phyloP scores from a whole-genome alignment of 2,888 invertebrate species.

The Euplexia lucipara region DNA sequence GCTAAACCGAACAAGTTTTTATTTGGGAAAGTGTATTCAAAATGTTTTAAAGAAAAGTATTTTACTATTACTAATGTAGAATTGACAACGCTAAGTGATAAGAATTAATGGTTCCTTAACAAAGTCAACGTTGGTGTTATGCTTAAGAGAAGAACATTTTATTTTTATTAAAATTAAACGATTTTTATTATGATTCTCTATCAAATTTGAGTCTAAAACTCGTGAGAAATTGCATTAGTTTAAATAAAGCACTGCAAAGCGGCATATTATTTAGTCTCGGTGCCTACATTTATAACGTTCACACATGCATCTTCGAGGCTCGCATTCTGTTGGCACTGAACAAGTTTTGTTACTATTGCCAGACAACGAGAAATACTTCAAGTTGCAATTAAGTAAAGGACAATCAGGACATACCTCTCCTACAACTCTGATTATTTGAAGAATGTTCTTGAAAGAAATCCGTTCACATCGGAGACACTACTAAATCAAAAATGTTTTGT shows the following conservation, averaged over 20 bases:
- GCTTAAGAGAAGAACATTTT: too few species aligned
- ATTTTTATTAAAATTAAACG: too few species aligned
- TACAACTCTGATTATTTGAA: constrained; percentile 26
- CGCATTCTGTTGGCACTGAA: constrained; percentile 37
- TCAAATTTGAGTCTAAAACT: too few species aligned
- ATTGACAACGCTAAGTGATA: too few species aligned
- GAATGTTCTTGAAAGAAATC: constrained; percentile 24
- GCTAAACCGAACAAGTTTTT: too few species aligned
- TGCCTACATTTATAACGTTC: constrained; percentile 34
- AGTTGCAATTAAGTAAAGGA: constrained; percentile 49
- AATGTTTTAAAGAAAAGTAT: too few species aligned
- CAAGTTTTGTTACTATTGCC: constrained; percentile 45
- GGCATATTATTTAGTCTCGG: constrained; percentile 12
- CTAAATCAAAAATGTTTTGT: constrained; percentile 48
- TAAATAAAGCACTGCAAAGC: neutral
- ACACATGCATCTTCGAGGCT: constrained; percentile 21
- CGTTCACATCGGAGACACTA: constrained; percentile 30
- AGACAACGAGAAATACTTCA: constrained; percentile 54
- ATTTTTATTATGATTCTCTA: too few species aligned
- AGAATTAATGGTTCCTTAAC: too few species aligned
- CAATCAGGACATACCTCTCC: constrained; percentile 49
- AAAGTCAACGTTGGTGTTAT: too few species aligned
- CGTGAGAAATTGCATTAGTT: constrained; percentile 10
- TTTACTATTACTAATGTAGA: too few species aligned
- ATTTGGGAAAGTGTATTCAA: too few species aligned